These are phyloP conservation scores for Heliconius sara DNA, from an alignment of 2,888 invertebrate genomes.

Conservation along the genomic window DNA sequence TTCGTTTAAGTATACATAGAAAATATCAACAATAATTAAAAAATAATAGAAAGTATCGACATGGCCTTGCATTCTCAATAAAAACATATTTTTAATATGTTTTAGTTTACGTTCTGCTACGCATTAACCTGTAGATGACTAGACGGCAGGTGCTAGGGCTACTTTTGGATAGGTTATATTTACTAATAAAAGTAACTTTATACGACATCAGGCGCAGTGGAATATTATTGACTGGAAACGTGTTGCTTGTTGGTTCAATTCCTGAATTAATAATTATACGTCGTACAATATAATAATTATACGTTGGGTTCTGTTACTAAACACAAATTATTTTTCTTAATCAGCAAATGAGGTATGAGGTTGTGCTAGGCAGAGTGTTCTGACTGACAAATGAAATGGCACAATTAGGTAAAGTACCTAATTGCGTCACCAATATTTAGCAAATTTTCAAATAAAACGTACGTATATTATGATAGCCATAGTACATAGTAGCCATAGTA, in stretches of 20 bases:
- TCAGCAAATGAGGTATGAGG: too few species aligned
- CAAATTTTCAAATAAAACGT: too few species aligned
- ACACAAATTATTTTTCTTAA: too few species aligned
- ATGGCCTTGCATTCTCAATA: slow-evolving; percentile 5
- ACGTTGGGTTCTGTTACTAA: too few species aligned
- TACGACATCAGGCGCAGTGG: background rate
- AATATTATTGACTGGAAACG: too few species aligned
- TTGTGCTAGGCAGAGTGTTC: background rate
- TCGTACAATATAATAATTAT: background rate
- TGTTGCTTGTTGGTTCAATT: background rate
- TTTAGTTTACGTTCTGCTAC: slow-evolving; percentile 4
- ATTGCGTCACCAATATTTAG: too few species aligned
- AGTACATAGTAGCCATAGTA: too few species aligned
- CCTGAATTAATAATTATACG: background rate
- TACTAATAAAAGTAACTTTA: background rate
- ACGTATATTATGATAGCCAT: too few species aligned
- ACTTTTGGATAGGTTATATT: slow-evolving; percentile 13
- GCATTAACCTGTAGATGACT: slow-evolving; percentile 12
- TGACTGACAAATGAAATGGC: background rate
- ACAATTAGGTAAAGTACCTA: background rate
- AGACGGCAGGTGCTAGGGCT: slow-evolving; percentile 17
- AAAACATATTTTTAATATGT: slow-evolving; percentile 6
- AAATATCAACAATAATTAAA: background rate
- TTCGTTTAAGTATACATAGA: background rate
- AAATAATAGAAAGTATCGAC: background rate